phyloP scores from a whole-genome alignment of 1,140 invertebrate species.

The Drosophila littoralis region DNA sequence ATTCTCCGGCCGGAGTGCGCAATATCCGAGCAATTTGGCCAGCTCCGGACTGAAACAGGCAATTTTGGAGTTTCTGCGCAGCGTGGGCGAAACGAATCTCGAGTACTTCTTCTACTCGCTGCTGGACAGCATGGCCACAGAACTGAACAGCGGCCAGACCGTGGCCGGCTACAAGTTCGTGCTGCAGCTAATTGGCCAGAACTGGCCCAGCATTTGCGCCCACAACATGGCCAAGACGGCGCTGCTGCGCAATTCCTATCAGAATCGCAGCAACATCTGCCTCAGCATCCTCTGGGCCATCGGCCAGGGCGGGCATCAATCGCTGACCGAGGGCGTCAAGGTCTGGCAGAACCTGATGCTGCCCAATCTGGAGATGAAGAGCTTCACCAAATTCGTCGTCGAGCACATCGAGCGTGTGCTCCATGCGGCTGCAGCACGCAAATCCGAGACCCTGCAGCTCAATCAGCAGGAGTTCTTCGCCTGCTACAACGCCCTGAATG shows the following conservation, averaged over 20 bases:
- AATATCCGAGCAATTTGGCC: conserved; percentile 74
- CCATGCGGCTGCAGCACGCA: conserved; percentile 58
- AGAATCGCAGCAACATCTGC: conserved; percentile 91
- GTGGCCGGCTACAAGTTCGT: conserved; percentile 89
- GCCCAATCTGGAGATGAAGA: conserved; percentile 89
- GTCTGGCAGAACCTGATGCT: conserved; percentile 93
- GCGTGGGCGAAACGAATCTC: conserved; percentile 85
- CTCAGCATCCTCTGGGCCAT: conserved; percentile 91
- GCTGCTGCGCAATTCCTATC: conserved; percentile 90
- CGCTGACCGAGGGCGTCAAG: conserved; percentile 90
- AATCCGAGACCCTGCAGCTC: conserved; percentile 32
- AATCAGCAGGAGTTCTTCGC: conserved; percentile 83
- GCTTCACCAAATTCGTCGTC: conserved; percentile 89
- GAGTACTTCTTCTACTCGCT: conserved; percentile 87
- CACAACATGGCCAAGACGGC: conserved; percentile 87
- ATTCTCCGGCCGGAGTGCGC: conserved; percentile 70
- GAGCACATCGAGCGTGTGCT: conserved; percentile 89
- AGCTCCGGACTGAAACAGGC: conserved; percentile 47
- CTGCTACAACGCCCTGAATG: conserved; percentile 84
- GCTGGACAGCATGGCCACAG: conserved; percentile 86
- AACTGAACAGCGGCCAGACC: conserved; percentile 76
- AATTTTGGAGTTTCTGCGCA: conserved; percentile 79
- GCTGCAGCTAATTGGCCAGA: conserved; percentile 88
- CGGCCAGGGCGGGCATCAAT: conserved; percentile 89
- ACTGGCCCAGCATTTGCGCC: conserved; percentile 87